These are phyloP conservation scores for Daboia siamensis DNA, from an alignment of 2,113 vertebrate genomes.

Conservation along the genomic window DNA sequence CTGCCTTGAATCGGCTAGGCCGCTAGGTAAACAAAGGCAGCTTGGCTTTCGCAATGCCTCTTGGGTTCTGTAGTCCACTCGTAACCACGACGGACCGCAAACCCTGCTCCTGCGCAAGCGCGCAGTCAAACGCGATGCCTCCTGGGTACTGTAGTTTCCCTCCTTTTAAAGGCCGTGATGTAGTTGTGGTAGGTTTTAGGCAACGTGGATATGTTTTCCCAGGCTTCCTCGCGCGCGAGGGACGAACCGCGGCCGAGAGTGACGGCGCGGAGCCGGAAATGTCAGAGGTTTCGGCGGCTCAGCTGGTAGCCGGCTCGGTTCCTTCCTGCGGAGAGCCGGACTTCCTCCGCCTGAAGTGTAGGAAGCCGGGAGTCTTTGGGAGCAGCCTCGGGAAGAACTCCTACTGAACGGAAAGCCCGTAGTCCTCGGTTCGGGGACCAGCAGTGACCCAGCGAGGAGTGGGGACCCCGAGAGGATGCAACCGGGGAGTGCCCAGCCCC, in stretches of 20 bases:
- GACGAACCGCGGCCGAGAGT: accelerated
- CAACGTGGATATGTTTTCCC: slow-evolving; percentile 6
- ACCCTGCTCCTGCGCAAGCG: not conserved
- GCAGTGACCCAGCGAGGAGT: not conserved
- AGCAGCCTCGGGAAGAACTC: not conserved
- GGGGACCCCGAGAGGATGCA: not conserved
- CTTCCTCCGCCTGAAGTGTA: not conserved
- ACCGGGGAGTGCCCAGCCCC: not conserved
- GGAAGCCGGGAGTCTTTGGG: too few relatives aligned
- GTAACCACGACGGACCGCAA: too few relatives aligned
- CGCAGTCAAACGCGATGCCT: not conserved
- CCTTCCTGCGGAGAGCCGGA: not conserved
- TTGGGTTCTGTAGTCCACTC: not conserved
- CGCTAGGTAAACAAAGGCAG: not conserved
- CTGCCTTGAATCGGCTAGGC: not conserved
- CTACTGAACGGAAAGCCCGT: not conserved
- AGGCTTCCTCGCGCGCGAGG: not conserved
- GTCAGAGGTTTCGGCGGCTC: not conserved
- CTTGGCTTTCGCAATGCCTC: not conserved
- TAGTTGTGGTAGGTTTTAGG: not conserved
- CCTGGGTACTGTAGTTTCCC: not conserved
- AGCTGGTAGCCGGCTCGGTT: accelerated
- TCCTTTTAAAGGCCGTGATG: not conserved
- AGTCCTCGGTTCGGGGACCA: not conserved
- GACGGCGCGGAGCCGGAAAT: not conserved